Evolutionary conservation across 2,888 invertebrate species (phyloP), one percentile per base, ranked within the genome.

Genomic region (Cephus sareptanus): DNA sequence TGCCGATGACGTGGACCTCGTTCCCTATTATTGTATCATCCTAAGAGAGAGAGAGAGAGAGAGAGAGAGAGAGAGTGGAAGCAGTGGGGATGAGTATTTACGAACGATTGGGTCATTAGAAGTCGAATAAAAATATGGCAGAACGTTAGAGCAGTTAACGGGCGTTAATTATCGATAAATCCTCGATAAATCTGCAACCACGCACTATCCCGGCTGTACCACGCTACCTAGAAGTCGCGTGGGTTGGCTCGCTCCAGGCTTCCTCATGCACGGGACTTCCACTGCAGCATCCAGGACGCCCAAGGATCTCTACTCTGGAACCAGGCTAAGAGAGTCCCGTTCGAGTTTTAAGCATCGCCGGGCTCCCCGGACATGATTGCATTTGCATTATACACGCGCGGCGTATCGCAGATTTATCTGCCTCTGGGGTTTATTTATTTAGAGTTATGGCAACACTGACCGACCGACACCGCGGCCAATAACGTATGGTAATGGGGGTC

Each of bases 301-400:
- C 56, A 56, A 56, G 56, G 56, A 56, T 56, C 56, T 56, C 23
- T 35, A 35, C 35, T 56, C 56, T 6, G 56, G 23, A 56, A 56
- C 56, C 56, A 56, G 56, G 56, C 23, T 56, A 23, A 56, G 71
- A 31, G 71, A 71, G 74, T 37, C 74, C 74, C 34, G 74, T 74
- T 69, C 71, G 70, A 78, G 78, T 78, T 78, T 78, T 78, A 78
- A 78, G 73, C 78, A 78, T 75, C 78, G 77, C 73, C 74, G 75
- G 79, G 76, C 74, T 79, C 82, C 86, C 85, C 85, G 87, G 86
- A 88, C 89, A 90, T 87, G 89, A 89, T 89, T 89, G 90, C 90
- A 90, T 91, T 91, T 91, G 91, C 91, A 91, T 91, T 90, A 89
- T 91, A 91, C 91, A 91, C 86, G 89, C 88, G 85, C 80, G 87